Base-by-base conservation (phyloP, 2,797 vertebrate species). In the Diplodus puntazzo region DNA sequence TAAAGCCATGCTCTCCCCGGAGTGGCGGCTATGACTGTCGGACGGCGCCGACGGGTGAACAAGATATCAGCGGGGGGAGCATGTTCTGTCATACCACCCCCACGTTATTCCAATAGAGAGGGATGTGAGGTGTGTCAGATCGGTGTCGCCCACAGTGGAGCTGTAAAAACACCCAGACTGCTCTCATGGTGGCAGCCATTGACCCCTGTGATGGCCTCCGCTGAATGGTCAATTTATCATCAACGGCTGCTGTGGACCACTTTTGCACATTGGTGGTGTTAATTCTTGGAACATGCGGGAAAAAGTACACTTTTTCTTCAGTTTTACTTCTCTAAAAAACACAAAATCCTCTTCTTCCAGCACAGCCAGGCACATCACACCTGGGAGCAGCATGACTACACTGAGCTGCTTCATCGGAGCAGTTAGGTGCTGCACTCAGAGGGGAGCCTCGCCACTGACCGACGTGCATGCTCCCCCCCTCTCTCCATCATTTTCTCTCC, bases 111-210 rank as follows among this genome's bases (percentile, higher is more conserved):
- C 82, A 85, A 45, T 59, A 67, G 82, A 82, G 79, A 25, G 74
- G 80, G 87, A 83, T 53, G 83, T 82, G 86, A 89, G 91, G 77
- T 88, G 88, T 90, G 88, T 90, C 86, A 62, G 82, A 83, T 85
- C 69, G 3, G 67, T 21, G 84, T 62, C 55, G 65, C 76, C 88
- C 86, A 85, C 86, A 65, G 66, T 53, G 76, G 77, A 82, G 73
- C 81, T 16, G 65, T 89, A 85, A 82, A 83, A 83, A 69, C 59
- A 42, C 30, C 46, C 59, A 55, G 54, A 59, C 54, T 63, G 77
- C 81, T 83, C 73, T 75, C 69, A 55, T 18, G 74, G 46, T 27
- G 70, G 73, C 75, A 2, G 69, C 66, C 57, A 23, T 57, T 81
- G 88, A 88, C 85, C 89, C 82, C 85, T 9, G 4, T 46, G 74